These are phyloP conservation scores for Odontamblyopus lacepedii DNA, from an alignment of 2,797 vertebrate genomes.

Conservation along the genomic window DNA sequence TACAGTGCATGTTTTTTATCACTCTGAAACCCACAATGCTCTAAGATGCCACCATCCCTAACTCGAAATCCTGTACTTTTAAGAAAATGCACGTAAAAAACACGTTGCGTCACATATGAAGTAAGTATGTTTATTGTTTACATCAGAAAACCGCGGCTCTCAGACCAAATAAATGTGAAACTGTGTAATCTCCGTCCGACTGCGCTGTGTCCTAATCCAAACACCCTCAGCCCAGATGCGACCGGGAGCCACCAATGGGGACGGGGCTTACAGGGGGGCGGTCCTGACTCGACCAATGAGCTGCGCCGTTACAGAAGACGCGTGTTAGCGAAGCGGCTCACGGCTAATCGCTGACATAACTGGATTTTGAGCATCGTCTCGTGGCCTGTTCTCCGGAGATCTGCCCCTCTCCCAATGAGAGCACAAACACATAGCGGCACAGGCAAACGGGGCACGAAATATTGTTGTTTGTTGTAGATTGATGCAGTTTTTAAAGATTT, in stretches of 20 bases:
- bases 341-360: constrained; percentile 58
- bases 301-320: constrained; percentile 30
- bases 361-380: constrained; percentile 42
- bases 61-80: too few species aligned
- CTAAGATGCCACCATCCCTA: too few species aligned
- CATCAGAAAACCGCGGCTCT: not conserved
- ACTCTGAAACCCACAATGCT: too few species aligned
- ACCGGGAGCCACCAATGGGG: constrained; percentile 24
- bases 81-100: too few species aligned
- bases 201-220: constrained; percentile 29
- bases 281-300: constrained; percentile 45
- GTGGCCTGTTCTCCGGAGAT: constrained; percentile 6
- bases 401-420: not conserved
- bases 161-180: not conserved
- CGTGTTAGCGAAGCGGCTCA: constrained; percentile 4
- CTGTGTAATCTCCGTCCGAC: constrained; percentile 9
- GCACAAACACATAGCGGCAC: not conserved
- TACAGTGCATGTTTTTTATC: too few species aligned
- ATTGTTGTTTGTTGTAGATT: too few species aligned
- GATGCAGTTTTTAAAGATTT: too few species aligned
- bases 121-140: too few species aligned
- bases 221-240: constrained; percentile 27
- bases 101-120: too few species aligned
- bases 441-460: not conserved
- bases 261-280: not conserved